Base-by-base conservation (phyloP, 2,888 invertebrate genomes). In the Apodemia hepburni region DNA sequence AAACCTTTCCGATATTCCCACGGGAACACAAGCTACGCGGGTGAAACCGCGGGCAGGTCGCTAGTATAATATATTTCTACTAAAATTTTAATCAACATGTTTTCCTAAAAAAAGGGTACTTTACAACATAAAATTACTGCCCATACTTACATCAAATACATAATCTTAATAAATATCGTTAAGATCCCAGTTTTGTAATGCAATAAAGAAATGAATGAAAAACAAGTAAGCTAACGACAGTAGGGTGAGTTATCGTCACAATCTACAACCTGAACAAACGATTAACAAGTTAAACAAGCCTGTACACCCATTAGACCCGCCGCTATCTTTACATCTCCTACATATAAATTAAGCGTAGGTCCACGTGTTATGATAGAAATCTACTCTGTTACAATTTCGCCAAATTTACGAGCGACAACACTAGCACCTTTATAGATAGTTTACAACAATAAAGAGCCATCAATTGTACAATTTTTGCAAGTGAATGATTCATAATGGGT, bases 251-350 rank as follows among this genome's bases (percentile, higher is more conserved):
- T 85, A 88, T 87, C 87, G 74, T 68, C 61, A 65, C 38, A 72
- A 87, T 87, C 86, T 85, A 80, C 83, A 83, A 84, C 82, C 77
- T 79, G 82, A 76, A 74, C 77, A 76, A 70, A 68, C 82, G 75
- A 83, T 87, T 85, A 86, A 79, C 87, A 87, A 87, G 87, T 88
- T 85, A 86, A 89, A 87, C 85, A 88, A 77, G 78, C 79, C 80
- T 72, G 73, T 75, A 78, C 77, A 74, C 73, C 74, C 74, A 75
- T 82, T 81, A 81, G 62, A 69, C 68, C 66, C 65, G 66, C 47
- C 66, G 64, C 64, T 73, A 74, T 73, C 75, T 72, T 69, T 66
- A 70, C 66, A 77, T 75, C 71, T 73, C 69, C 71, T 71, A 71
- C 45, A 54, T 54, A 78, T 76, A 79, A 79, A 79, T 80, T 78